Base-by-base conservation (phyloP, 1,140 invertebrate genomes). In the Ephestia elutella region DNA sequence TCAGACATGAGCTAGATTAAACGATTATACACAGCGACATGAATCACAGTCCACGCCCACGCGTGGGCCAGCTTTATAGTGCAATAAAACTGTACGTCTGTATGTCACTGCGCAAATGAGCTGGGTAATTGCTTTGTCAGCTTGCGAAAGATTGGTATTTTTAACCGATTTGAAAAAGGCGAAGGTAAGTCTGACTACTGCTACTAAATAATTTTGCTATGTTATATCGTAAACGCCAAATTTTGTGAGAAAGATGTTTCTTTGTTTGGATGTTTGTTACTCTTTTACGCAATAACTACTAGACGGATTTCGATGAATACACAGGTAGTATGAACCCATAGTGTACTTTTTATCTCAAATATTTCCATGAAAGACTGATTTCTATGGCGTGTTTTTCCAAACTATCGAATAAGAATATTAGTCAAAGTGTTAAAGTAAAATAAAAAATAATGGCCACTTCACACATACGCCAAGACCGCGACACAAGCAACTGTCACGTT, bases 51-150 rank as follows among this genome's bases (percentile, higher is more conserved):
- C 15, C 13, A 44, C 38, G 38, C 38, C 38, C 38, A 44, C 38
- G 38, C 38, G 13, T 44, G 38, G 38, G 10, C 38, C n/a, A 15
- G 3, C 13, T 44, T 44, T 44, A 44, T 44, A 44, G 38, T 17
- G 38, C 38, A 15, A 44, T 44, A 44, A 44, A 44, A 44, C 38
- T 11, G 30, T 44, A 44, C 15, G 38, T 44, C 38, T 11, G 30
- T 44, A 44, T 44, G 38, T 44, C 38, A 44, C 38, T 15, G 15
- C 15, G 38, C 38, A 44, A 44, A 44, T 44, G 38, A 44, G 38
- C 13, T 4, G 5, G 5, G 15, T 44, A 44, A 44, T 44, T 44
- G 38, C 10, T 44, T 38, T 44, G 15, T 44, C 38, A 44, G 13
- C 2, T 35, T 13, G 32, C 32, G 13, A 35, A 35, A 35, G 32